These are phyloP conservation scores for Egretta garzetta DNA, from an alignment of 2,113 vertebrate species.

Conservation along the genomic window DNA sequence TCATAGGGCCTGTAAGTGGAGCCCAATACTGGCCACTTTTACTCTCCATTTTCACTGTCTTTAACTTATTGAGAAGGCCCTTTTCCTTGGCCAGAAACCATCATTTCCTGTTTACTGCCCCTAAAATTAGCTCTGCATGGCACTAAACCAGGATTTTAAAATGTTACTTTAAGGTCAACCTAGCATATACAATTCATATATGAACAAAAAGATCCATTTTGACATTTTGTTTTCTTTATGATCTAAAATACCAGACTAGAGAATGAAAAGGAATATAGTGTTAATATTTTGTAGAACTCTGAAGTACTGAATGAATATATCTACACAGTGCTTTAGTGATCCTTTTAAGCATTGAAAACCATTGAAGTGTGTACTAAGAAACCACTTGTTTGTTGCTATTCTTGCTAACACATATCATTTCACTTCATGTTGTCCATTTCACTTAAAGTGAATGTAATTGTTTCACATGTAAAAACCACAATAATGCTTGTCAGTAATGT, in stretches of 20 bases:
- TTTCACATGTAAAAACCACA: not conserved
- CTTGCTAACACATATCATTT: not conserved
- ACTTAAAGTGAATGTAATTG: not conserved
- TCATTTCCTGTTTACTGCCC: not conserved
- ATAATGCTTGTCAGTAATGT: not conserved
- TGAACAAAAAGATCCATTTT: not conserved
- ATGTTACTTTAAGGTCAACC: not conserved
- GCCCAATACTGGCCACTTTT: not conserved
- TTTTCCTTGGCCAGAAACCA: not conserved
- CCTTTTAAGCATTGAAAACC: not conserved
- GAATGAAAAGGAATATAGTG: not conserved
- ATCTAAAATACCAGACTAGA: not conserved
- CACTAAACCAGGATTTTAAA: not conserved
- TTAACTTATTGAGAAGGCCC: accelerated
- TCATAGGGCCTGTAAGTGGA: not conserved
- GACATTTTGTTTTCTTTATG: not conserved
- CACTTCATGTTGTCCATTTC: not conserved
- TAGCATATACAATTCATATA: not conserved
- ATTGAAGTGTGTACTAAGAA: not conserved
- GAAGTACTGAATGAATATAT: not conserved
- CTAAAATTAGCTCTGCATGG: not conserved
- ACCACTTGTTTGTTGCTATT: not conserved
- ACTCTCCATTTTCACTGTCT: not conserved
- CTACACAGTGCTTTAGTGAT: not conserved
- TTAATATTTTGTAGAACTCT: not conserved